phyloP scores from a whole-genome alignment of 1,140 invertebrate species.

The Zaprionus inermis region DNA sequence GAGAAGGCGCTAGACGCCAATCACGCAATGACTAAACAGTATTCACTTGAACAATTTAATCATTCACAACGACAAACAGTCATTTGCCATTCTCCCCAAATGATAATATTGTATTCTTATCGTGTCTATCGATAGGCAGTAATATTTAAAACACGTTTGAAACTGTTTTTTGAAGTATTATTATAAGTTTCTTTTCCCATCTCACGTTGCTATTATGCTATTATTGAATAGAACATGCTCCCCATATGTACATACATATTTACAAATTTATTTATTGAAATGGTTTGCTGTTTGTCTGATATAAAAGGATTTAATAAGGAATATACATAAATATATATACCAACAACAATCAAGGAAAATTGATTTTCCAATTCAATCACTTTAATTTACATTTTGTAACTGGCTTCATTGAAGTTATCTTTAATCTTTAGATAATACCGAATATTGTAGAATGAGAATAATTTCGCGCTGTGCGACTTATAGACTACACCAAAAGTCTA shows the following conservation, averaged over 20 bases:
- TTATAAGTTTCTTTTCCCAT: neutral
- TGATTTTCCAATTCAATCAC: constrained; percentile 52
- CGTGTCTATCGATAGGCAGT: neutral
- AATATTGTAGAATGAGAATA: constrained; percentile 65
- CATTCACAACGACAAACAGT: neutral
- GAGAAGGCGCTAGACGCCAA: constrained; percentile 45
- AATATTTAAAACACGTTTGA: neutral
- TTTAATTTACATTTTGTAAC: constrained; percentile 60
- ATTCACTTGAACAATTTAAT: constrained; percentile 4
- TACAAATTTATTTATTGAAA: constrained; percentile 74
- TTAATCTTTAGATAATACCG: constrained; percentile 64
- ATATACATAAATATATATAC: constrained; percentile 71
- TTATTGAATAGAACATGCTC: constrained; percentile 5
- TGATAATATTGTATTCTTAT: neutral
- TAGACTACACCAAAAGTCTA: constrained; percentile 42
- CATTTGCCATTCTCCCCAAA: neutral
- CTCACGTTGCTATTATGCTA: too few species aligned
- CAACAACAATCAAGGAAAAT: constrained; percentile 65
- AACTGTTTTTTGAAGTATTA: neutral
- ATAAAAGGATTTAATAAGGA: constrained; percentile 69
- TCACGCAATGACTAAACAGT: constrained; percentile 46
- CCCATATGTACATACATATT: constrained; percentile 67
- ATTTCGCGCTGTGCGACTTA: constrained; percentile 32
- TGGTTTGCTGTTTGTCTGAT: constrained; percentile 64
- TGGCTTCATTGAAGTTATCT: constrained; percentile 49